Base-by-base conservation (phyloP, 2,888 invertebrate species). In the Archaeoteleia sp. region DNA sequence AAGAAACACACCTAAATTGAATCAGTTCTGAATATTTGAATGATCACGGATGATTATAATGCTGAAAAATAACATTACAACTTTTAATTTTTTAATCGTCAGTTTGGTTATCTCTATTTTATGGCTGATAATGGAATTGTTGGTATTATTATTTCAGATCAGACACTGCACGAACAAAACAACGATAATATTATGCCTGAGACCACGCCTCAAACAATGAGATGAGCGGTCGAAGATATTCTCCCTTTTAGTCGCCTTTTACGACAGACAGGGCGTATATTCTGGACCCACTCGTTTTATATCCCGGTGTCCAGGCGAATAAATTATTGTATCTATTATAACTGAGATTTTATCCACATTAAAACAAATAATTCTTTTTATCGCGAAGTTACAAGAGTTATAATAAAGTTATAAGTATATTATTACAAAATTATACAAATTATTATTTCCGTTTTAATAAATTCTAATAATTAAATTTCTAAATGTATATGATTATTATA, bases 301-400 rank as follows among this genome's bases (percentile, higher is more conserved):
- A 57, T 53, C 55, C 48, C 29, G 48, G 29, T 61, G 57, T 57
- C 57, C 61, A 25, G 30, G 25, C 51, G 62, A 67, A 62, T 62
- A 67, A 67, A 67, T 67, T 67, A 67, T 67, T 67, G 53, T 62
- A 53, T 67, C 53, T 67, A 48, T 62, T 67, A 57, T 62, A 58
- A 62, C 53, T 58, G 17, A 20, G 46, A 62, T 54, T 29, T 45
- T 46, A 46, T 37, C 27, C 23, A 10, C 62, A 58, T 68, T 62
- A 58, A 62, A 68, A 58, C 62, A 58, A 62, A 67, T 62, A 48
- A 62, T 58, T 29, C 46, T 67, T 58, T 62, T 62, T 62, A 51
- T 62, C 7, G 13, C 13, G 8, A 17, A 14, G 7, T 14, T 15
- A 2, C 2, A 17, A 14, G 6, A 14, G 3, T 13, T 14, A 7